Evolutionary conservation across 37 sponge, comb jelly and placozoan species (phyloP).

Genomic region (Bolinopsis microptera): DNA sequence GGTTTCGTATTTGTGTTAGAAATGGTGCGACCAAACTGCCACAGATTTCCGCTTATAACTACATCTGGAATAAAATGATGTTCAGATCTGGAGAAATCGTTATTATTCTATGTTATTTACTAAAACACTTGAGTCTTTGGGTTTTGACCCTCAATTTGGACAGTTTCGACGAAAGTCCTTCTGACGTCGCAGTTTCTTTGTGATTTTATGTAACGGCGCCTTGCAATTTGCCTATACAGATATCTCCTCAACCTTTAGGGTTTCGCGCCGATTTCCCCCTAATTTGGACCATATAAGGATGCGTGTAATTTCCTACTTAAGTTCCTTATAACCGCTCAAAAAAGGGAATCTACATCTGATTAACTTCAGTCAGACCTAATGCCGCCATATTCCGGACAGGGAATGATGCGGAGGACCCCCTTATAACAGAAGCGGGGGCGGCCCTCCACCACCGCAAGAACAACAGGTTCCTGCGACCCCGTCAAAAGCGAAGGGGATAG

Average conservation of each 20-base stretch:
- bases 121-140: not conserved
- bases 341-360: not conserved
- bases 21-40: too few relatives aligned
- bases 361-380: slow-evolving; percentile 29
- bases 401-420: slow-evolving; percentile 49
- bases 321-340: not conserved
- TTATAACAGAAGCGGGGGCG: not conserved
- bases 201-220: not conserved
- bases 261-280: not conserved
- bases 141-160: not conserved
- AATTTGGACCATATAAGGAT: not conserved
- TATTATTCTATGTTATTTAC: not conserved
- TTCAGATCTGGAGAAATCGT: not conserved
- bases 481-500: not conserved
- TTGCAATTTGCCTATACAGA: not conserved
- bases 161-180: not conserved
- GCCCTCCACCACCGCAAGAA: not conserved
- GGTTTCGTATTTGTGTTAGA: too few relatives aligned
- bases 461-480: not conserved
- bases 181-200: not conserved
- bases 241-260: not conserved
- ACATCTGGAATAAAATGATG: too few relatives aligned
- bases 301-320: not conserved
- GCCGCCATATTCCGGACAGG: not conserved
- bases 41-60: too few relatives aligned